A percentile compares a stretch with the other conserved stretches of the same genome.
Evolutionary conservation across 2,888 invertebrate species (phyloP).

Genomic region (Philopedon plagiatum): DNA sequence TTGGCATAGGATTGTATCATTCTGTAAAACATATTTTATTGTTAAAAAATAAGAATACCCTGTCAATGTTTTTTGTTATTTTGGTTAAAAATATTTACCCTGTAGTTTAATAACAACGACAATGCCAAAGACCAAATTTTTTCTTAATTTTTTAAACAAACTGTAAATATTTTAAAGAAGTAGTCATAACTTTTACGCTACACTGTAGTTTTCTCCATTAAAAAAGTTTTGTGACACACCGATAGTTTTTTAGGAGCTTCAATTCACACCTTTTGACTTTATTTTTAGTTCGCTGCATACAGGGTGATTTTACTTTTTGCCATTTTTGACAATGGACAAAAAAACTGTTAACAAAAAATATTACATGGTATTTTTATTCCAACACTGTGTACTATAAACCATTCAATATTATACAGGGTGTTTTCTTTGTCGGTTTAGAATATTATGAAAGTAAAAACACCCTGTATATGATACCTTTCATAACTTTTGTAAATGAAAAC

Average conservation of each 20-base stretch:
- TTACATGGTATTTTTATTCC: slow-evolving; percentile 51
- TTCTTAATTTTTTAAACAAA: too few relatives aligned
- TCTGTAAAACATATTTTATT: slow-evolving; percentile 5
- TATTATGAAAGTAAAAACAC: slow-evolving; percentile 40
- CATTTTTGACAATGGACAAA: slow-evolving; percentile 12
- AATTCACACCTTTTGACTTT: slow-evolving; percentile 47
- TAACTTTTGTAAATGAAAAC: slow-evolving; percentile 12
- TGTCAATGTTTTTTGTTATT: slow-evolving; percentile 46
- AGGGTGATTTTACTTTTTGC: slow-evolving; percentile 49
- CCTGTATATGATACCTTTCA: slow-evolving; percentile 45
- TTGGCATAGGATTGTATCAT: neutral
- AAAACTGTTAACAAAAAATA: slow-evolving; percentile 44
- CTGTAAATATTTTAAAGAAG: neutral
- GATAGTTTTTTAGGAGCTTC: slow-evolving; percentile 44
- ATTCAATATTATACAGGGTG: slow-evolving; percentile 45
- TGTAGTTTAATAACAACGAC: neutral
- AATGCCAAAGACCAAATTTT: too few relatives aligned
- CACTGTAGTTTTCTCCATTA: slow-evolving; percentile 28
- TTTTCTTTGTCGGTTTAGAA: slow-evolving; percentile 17
- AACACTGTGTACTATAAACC: slow-evolving; percentile 21
- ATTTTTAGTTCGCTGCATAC: slow-evolving; percentile 49
- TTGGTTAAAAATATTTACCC: neutral
- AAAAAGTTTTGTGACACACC: slow-evolving; percentile 51
- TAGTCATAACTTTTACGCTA: neutral
- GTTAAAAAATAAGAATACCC: slow-evolving; percentile 44